phyloP scores from a whole-genome alignment of 2,797 vertebrate species.

The Psittacula echo region DNA sequence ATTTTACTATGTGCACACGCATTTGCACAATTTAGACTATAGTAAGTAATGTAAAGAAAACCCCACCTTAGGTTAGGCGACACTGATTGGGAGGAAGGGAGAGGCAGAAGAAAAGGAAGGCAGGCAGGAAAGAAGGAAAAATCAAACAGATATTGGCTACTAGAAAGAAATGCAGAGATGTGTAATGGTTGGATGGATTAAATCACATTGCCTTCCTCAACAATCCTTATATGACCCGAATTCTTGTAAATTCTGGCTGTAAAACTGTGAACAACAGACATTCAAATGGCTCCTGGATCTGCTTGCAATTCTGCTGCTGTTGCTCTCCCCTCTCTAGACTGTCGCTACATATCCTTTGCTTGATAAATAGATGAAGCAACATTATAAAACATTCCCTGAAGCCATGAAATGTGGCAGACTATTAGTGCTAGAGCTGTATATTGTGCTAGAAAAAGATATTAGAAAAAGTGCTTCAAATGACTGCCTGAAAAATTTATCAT shows the following conservation, averaged over 20 bases:
- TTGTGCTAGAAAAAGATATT: background rate
- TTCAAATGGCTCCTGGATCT: background rate
- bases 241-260: slow-evolving; percentile 30
- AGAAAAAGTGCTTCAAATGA: background rate
- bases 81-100: background rate
- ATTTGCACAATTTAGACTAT: background rate
- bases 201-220: slow-evolving; percentile 15
- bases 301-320: background rate
- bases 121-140: background rate
- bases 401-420: background rate
- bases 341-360: background rate
- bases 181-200: background rate
- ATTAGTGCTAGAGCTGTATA: background rate
- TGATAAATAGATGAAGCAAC: slow-evolving; percentile 34
- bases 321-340: background rate
- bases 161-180: background rate
- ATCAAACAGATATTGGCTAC: background rate
- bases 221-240: slow-evolving; percentile 8
- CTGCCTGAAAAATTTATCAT: background rate
- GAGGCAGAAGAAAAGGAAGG: background rate
- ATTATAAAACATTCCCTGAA: slow-evolving; percentile 33
- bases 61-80: background rate
- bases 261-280: slow-evolving; percentile 1
- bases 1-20: background rate
- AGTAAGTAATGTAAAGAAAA: background rate